Conservation (phyloP, 2,888 invertebrate genomes). For the Agrochola litura region DNA sequence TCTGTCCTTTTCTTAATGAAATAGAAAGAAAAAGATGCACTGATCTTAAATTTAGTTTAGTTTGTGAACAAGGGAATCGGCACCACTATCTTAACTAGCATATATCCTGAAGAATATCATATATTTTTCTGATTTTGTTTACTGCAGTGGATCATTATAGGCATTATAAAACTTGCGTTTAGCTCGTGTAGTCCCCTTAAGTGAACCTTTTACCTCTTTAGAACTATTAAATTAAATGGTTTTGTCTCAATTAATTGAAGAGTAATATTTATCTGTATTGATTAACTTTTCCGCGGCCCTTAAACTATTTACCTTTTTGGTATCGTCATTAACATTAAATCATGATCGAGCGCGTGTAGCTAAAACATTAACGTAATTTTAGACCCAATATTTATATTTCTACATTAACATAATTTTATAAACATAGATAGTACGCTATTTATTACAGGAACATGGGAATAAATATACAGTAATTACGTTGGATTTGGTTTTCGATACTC, state of each 20-base stretch:
- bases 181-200: no score
- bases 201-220: constrained; percentile 41
- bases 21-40: no score
- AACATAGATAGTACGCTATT: constrained; percentile 47
- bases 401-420: constrained; percentile 49
- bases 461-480: constrained; percentile 21
- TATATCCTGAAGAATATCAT: no score
- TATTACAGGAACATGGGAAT: constrained; percentile 35
- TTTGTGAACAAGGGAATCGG: no score
- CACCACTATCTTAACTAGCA: no score
- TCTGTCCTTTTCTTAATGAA: no score
- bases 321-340: constrained; percentile 55
- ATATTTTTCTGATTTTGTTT: no score
- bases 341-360: constrained; percentile 53
- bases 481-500: neutral
- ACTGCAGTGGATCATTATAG: no score
- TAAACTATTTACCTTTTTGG: constrained; percentile 26
- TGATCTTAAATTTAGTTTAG: no score
- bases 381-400: constrained; percentile 25
- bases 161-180: no score
- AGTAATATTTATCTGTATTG: constrained; percentile 20
- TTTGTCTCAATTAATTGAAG: constrained; percentile 13
- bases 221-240: constrained; percentile 32
- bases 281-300: constrained; percentile 7
- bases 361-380: constrained; percentile 41